Base-by-base conservation (phyloP, 2,113 vertebrate genomes). In the Poeciliopsis occidentalis region DNA sequence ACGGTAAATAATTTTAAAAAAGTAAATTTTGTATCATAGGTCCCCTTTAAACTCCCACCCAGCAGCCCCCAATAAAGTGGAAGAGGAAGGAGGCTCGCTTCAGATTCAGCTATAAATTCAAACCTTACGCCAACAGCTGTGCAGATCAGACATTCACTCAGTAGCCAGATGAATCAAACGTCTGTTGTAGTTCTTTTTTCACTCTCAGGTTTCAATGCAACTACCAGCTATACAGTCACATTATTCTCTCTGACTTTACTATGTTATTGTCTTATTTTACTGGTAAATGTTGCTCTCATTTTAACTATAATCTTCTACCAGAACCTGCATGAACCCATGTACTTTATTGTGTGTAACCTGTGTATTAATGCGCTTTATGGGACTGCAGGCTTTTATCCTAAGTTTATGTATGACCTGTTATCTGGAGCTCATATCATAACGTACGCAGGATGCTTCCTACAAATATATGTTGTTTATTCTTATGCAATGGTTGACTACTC, bases 341-440 rank as follows among this genome's bases (percentile, higher is more conserved):
- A 57, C 24, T 22, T 57, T 57, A 57, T 57, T 57, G 17, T 57
- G 51, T 57, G 51, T n/a, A 57, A 57, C 24, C 51, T 57, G 51
- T 57, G 51, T 57, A 57, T 57, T n/a, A 57, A 57, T 57, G 51
- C 22, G 3, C 22, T 57, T 7, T 80, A 84, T 34, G 78, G 78
- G 2, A 83, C 87, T 0, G 8, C 62, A 3, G 85, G 79, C 64
- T 84, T 88, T 73, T 88, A 87, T 60, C 85, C 83, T 44, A 75
- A 79, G 44, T 86, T 89, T 47, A 71, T 90, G 6, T 8, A 77
- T 64, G 87, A 87, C 22, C 69, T 89, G 8, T 30, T 82, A 47
- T 86, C 89, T 64, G 73, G 75, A 4, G 19, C 39, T 67, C 84
- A 86, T 32, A 30, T 87, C 4, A 88, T 89, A 54, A 82, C 89